Conservation (phyloP, 2,888 invertebrate genomes). For the Brachyopa scutellaris region DNA sequence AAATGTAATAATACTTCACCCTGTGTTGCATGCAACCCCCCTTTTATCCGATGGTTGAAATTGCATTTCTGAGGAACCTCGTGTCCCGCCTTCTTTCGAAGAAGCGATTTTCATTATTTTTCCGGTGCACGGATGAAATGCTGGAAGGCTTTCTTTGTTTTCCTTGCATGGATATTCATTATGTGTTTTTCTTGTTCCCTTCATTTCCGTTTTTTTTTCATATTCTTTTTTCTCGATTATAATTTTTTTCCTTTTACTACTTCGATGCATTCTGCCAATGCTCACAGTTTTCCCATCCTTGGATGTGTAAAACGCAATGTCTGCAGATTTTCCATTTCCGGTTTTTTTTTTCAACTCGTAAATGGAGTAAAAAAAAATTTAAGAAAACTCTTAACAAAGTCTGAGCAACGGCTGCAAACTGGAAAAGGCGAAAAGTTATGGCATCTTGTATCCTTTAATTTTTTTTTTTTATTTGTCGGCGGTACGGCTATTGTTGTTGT, state of each 20-base stretch:
- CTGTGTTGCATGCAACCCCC: not conserved
- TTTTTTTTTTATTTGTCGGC: not conserved
- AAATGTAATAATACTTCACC: conserved; percentile 17
- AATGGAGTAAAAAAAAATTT: not conserved
- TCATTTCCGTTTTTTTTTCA: conserved; percentile 4
- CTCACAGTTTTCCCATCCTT: conserved; percentile 13
- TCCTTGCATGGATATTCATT: conserved; percentile 47
- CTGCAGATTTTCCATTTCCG: conserved; percentile 61
- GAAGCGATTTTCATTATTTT: conserved; percentile 55
- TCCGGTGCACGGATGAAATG: conserved; percentile 6
- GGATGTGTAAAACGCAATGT: conserved; percentile 37
- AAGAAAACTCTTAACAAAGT: conserved; percentile 27
- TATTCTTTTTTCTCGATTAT: conserved; percentile 7
- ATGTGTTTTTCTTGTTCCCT: conserved; percentile 13
- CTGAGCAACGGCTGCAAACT: not conserved
- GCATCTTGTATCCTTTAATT: conserved; percentile 46
- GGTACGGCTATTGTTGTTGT: conserved; percentile 3
- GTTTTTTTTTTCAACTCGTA: conserved; percentile 13
- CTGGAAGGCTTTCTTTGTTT: conserved; percentile 21
- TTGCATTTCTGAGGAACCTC: conserved; percentile 19
- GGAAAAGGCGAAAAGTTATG: conserved; percentile 25
- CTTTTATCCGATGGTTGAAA: not conserved
- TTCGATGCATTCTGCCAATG: conserved; percentile 40
- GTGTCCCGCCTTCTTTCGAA: not conserved
- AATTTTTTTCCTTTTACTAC: conserved; percentile 29